Evolutionary conservation across 2,113 vertebrate genomes (phyloP).

Genomic region (Menura novaehollandiae): DNA sequence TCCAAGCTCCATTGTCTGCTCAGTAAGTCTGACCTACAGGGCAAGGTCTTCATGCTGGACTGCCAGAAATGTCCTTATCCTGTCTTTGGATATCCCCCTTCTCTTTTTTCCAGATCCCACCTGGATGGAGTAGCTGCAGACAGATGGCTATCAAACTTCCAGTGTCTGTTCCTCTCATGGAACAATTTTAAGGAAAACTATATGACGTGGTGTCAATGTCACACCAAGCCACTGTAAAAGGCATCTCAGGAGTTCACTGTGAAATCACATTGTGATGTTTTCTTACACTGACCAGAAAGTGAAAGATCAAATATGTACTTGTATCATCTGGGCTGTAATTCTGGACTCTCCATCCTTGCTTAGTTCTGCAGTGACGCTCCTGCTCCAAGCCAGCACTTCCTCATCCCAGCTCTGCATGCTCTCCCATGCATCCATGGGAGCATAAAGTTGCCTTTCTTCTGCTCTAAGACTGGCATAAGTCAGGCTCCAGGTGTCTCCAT

Average conservation of each 20-base stretch:
- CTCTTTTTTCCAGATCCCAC: not conserved
- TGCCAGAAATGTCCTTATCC: not conserved
- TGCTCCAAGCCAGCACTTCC: not conserved
- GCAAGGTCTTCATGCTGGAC: not conserved
- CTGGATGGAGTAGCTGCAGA: not conserved
- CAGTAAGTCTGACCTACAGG: not conserved
- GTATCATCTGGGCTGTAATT: not conserved
- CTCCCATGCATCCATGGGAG: not conserved
- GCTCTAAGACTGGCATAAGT: not conserved
- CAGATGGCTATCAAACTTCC: not conserved
- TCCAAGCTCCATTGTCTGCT: not conserved
- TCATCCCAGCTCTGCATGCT: not conserved
- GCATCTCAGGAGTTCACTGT: not conserved
- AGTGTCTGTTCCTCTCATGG: not conserved
- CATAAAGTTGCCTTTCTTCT: not conserved
- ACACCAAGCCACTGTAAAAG: not conserved
- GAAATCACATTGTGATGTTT: not conserved
- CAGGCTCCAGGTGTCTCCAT: rapidly evolving
- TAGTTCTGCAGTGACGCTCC: not conserved
- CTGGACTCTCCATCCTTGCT: not conserved
- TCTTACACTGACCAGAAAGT: not conserved
- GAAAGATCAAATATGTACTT: not conserved
- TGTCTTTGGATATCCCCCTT: not conserved
- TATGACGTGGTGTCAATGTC: not conserved
- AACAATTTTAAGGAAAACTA: not conserved